Conservation (phyloP, 2,113 vertebrate species). For the Craseonycteris thonglongyai region DNA sequence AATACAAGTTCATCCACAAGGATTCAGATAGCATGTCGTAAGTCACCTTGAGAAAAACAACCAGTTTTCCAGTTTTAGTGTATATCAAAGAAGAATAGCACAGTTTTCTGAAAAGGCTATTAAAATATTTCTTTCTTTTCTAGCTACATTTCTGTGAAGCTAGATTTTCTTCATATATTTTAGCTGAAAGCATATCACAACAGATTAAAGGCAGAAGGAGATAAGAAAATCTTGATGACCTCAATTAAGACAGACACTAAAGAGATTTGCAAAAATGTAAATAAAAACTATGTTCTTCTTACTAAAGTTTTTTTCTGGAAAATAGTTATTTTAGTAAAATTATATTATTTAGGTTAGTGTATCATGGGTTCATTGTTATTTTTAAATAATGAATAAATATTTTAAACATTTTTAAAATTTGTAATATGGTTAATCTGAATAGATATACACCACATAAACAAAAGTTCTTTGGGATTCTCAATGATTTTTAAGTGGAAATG, state of each 20-base stretch:
- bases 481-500: background rate
- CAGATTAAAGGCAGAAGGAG: background rate
- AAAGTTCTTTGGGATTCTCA: background rate
- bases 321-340: conserved; percentile 24
- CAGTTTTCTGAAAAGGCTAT: background rate
- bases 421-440: background rate
- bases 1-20: background rate
- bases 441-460: background rate
- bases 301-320: background rate
- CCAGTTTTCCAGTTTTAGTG: background rate
- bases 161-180: background rate
- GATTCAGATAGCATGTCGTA: background rate
- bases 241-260: background rate
- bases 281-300: background rate
- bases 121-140: conserved; percentile 26
- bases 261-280: background rate
- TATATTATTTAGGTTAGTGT: background rate
- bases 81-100: background rate
- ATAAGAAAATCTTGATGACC: background rate
- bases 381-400: background rate
- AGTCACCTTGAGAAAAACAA: background rate
- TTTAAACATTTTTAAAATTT: background rate
- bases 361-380: background rate
- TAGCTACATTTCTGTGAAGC: background rate
- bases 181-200: background rate